Conservation (phyloP, 2,888 invertebrate species). For the Cantharis rustica region DNA sequence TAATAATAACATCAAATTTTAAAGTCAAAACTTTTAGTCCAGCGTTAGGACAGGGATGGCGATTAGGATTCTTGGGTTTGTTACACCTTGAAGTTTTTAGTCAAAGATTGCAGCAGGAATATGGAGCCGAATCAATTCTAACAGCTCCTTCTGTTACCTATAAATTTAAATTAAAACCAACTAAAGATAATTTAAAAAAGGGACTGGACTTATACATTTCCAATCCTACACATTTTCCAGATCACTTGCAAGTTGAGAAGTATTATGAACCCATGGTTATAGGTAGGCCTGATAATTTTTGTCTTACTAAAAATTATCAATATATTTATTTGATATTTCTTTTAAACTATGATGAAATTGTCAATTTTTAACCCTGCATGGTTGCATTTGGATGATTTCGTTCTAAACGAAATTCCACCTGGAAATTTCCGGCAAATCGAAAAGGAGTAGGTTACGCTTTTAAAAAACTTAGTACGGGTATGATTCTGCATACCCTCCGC, state of each 20-base stretch:
- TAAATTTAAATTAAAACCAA: slow-evolving; percentile 75
- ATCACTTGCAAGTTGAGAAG: slow-evolving; percentile 68
- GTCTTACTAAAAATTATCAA: too few relatives aligned
- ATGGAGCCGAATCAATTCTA: slow-evolving; percentile 78
- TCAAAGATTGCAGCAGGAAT: slow-evolving; percentile 83
- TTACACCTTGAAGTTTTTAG: slow-evolving; percentile 88
- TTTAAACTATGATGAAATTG: too few relatives aligned
- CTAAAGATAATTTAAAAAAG: slow-evolving; percentile 70
- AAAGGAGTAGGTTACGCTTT: too few relatives aligned
- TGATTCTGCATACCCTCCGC: too few relatives aligned
- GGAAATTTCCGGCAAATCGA: too few relatives aligned
- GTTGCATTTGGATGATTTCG: too few relatives aligned
- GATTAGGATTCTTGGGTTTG: slow-evolving; percentile 84
- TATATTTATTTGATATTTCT: neutral
- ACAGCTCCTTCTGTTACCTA: slow-evolving; percentile 89
- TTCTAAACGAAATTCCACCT: too few relatives aligned
- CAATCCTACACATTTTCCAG: slow-evolving; percentile 78
- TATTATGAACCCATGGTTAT: slow-evolving; percentile 85
- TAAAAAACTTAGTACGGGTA: too few relatives aligned
- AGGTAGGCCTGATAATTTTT: too few relatives aligned
- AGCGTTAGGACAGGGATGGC: slow-evolving; percentile 87
- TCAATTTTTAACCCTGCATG: too few relatives aligned
- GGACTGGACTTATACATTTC: slow-evolving; percentile 68
- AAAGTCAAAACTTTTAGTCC: slow-evolving; percentile 62
- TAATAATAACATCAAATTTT: neutral